phyloP scores from a whole-genome alignment of 2,113 vertebrate species.

The Zootoca vivipara region DNA sequence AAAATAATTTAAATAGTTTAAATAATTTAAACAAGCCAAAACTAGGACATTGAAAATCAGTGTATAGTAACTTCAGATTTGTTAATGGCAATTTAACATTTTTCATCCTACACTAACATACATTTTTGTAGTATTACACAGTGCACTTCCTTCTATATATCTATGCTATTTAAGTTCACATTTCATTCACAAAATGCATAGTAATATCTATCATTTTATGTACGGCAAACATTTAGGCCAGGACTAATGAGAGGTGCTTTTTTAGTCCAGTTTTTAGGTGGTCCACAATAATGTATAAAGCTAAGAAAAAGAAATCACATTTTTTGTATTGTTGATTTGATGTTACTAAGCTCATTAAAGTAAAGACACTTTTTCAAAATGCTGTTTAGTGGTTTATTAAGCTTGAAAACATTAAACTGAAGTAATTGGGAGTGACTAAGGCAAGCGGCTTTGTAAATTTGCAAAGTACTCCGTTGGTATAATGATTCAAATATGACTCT shows the following conservation, averaged over 20 bases:
- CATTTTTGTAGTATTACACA: slow-evolving; percentile 54
- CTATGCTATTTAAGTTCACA: slow-evolving; percentile 61
- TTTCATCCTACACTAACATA: slow-evolving; percentile 54
- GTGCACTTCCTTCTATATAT: slow-evolving; percentile 62
- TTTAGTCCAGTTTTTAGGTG: slow-evolving; percentile 77
- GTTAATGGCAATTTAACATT: slow-evolving; percentile 60
- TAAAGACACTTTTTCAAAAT: slow-evolving; percentile 79
- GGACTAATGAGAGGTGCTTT: slow-evolving; percentile 75
- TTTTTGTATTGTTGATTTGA: slow-evolving; percentile 81
- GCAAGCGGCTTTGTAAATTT: neutral
- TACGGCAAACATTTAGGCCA: slow-evolving; percentile 68
- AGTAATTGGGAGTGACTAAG: slow-evolving; percentile 5
- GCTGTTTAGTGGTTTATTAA: slow-evolving; percentile 70
- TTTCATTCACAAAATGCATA: slow-evolving; percentile 74
- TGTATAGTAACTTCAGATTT: slow-evolving; percentile 53
- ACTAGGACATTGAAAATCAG: slow-evolving; percentile 58
- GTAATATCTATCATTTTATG: slow-evolving; percentile 64
- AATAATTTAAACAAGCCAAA: slow-evolving; percentile 55
- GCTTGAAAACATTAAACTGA: neutral
- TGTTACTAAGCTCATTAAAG: slow-evolving; percentile 84
- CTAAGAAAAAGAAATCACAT: slow-evolving; percentile 76
- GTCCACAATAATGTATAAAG: slow-evolving; percentile 80
- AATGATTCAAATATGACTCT: neutral
- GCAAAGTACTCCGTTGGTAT: neutral
- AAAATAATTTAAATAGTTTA: slow-evolving; percentile 64